phyloP scores from a whole-genome alignment of 1,140 invertebrate species.

The roundworm (Caenorhabditis elegans) region WBcel235 BX284603.4:9196001-9196500 shows the following conservation, averaged over 20 bases:
- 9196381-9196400: constrained; percentile 47
- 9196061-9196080: constrained; percentile 46
- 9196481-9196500: too few species aligned
- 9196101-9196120: constrained; percentile 51
- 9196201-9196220: constrained; percentile 48
- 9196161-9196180: constrained; percentile 51
- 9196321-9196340: constrained; percentile 44
- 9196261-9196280: constrained; percentile 42
- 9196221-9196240: constrained; percentile 48
- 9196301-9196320: constrained; percentile 49
- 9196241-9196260: constrained; percentile 50
- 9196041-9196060: too few species aligned
- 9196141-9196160: constrained; percentile 51
- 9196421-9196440: constrained; percentile 37
- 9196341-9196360: constrained; percentile 51
- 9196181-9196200: constrained; percentile 39
- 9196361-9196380: constrained; percentile 45
- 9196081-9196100: constrained; percentile 50
- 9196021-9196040: not conserved
- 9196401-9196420: constrained; percentile 49
- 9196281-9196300: constrained; percentile 50
- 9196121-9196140: constrained; percentile 43
- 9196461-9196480: too few species aligned
- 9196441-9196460: too few species aligned
- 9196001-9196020: constrained; percentile 45